Conservation (phyloP, 1,140 invertebrate genomes). For the Philaenus spumarius region DNA sequence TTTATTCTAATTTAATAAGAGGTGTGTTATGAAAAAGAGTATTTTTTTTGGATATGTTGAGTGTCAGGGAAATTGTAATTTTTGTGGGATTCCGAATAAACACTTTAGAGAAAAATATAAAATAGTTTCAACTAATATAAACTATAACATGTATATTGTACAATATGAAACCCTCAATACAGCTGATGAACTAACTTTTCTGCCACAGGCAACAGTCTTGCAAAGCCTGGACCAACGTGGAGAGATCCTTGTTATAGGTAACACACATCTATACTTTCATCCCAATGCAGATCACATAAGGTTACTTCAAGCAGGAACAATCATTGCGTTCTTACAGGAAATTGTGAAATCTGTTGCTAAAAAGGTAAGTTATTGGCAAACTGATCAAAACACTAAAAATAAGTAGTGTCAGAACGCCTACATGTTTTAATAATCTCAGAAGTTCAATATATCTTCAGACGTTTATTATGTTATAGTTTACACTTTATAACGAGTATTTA, state of each 20-base stretch:
- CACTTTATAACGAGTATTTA: no score
- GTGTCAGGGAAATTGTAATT: slow-evolving; percentile 25
- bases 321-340: slow-evolving; percentile 50
- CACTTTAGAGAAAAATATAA: slow-evolving; percentile 47
- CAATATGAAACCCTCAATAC: slow-evolving; percentile 35
- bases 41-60: no score
- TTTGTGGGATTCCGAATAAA: slow-evolving; percentile 49
- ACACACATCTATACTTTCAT: slow-evolving; percentile 90
- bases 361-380: slow-evolving; percentile 40
- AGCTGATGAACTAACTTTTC: no score
- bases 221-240: slow-evolving; percentile 50
- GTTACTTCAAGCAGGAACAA: slow-evolving; percentile 63
- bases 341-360: slow-evolving; percentile 40
- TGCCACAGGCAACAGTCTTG: slow-evolving; percentile 49
- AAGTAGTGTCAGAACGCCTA: no score
- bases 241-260: slow-evolving; percentile 65
- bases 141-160: slow-evolving; percentile 47
- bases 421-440: no score
- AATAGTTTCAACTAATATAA: slow-evolving; percentile 1
- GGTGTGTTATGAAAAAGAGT: no score
- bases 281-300: slow-evolving; percentile 82
- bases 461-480: no score
- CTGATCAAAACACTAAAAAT: no score
- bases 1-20: no score
- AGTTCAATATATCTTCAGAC: no score